A percentile compares a stretch with the other conserved stretches of the same genome.
Evolutionary conservation across 1,140 invertebrate genomes (phyloP).

Genomic region (Diachasmimorpha longicaudata): DNA sequence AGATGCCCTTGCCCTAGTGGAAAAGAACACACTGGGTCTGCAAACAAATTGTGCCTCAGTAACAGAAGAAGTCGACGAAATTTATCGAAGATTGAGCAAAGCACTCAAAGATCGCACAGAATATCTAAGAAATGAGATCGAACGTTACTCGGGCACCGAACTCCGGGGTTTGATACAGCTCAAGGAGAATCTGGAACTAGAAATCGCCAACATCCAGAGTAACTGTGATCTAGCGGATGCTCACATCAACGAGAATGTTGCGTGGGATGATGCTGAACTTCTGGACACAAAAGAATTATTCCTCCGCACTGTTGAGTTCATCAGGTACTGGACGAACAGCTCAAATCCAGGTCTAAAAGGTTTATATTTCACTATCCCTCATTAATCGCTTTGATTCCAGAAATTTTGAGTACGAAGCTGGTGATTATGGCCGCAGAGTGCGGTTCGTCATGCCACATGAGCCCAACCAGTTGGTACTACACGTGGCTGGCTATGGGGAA

Average conservation of each 20-base stretch:
- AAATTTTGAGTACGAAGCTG: constrained; percentile 91
- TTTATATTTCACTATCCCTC: too few relatives aligned
- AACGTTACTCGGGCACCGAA: constrained; percentile 85
- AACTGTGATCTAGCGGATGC: constrained; percentile 97
- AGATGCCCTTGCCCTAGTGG: constrained; percentile 81
- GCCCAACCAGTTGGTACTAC: constrained; percentile 85
- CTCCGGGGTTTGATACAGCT: constrained; percentile 80
- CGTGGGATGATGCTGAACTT: constrained; percentile 87
- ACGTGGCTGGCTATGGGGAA: constrained; percentile 86
- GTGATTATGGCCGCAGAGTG: constrained; percentile 85
- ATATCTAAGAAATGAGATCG: constrained; percentile 85
- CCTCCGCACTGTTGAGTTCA: constrained; percentile 90
- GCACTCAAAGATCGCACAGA: constrained; percentile 92
- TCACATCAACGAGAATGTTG: constrained; percentile 84
- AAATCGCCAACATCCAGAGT: constrained; percentile 90
- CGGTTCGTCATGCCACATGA: constrained; percentile 87
- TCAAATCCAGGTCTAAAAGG: too few relatives aligned
- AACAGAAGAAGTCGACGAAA: constrained; percentile 91
- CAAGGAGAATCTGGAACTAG: constrained; percentile 92
- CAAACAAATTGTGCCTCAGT: constrained; percentile 86
- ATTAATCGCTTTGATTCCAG: constrained; percentile 51
- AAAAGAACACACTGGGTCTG: constrained; percentile 83
- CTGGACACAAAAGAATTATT: constrained; percentile 95
- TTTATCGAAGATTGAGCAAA: constrained; percentile 86
- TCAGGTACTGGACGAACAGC: constrained; percentile 58